Conservation (phyloP, 2,888 invertebrate species). For the Andricus curvator region DNA sequence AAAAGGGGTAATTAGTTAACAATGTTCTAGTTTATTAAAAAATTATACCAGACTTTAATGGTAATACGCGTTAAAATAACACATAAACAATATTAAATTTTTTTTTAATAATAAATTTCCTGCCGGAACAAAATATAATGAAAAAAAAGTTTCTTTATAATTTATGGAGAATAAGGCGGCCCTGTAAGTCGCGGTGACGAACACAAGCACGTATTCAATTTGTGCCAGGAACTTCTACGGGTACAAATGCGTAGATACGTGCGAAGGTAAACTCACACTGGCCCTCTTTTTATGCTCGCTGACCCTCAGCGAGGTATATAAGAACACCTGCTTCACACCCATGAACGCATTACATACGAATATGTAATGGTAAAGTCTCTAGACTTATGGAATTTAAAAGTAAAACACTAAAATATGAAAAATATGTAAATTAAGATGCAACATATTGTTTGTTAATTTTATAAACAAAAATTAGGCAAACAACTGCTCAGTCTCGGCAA, state of each 20-base stretch:
- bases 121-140: no score
- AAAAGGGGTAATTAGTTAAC: no score
- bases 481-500: no score
- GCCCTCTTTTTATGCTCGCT: conserved; percentile 13
- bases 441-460: no score
- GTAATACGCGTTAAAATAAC: no score
- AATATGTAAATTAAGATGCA: no score
- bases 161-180: not conserved
- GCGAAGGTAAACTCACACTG: not conserved
- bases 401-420: no score
- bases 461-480: no score
- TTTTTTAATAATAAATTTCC: not conserved
- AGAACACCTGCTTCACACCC: conserved; percentile 31
- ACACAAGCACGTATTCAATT: conserved; percentile 25
- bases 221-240: not conserved
- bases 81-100: no score
- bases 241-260: not conserved
- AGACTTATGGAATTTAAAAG: not conserved
- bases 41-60: no score
- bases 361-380: not conserved
- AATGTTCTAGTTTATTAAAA: no score
- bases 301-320: not conserved
- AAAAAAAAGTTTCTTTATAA: not conserved
- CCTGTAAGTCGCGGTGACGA: conserved; percentile 8
- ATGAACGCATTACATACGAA: conserved; percentile 15